These are phyloP conservation scores for Aplocera efformata DNA, from an alignment of 2,888 invertebrate genomes.

Conservation along the genomic window DNA sequence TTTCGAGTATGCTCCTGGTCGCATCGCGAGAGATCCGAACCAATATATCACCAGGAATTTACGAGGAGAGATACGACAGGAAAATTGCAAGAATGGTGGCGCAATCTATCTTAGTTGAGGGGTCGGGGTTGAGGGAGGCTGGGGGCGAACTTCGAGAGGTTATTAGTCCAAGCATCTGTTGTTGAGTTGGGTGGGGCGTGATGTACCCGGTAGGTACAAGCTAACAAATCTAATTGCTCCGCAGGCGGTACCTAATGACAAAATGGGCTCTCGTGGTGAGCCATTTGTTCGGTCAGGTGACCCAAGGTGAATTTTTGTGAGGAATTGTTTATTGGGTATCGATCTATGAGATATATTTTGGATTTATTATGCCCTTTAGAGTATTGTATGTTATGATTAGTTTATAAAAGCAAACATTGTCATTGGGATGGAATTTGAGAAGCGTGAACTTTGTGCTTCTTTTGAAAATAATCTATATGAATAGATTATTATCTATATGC, in stretches of 20 bases:
- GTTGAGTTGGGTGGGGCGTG: constrained; percentile 76
- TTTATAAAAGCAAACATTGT: too few species aligned
- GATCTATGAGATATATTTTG: constrained; percentile 1
- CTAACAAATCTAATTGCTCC: constrained; percentile 81
- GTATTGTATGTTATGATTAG: too few species aligned
- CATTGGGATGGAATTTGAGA: too few species aligned
- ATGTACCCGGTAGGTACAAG: constrained; percentile 78
- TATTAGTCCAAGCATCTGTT: constrained; percentile 82
- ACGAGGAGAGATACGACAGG: constrained; percentile 95
- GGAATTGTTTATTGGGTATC: not conserved
- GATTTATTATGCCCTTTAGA: too few species aligned
- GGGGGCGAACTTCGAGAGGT: constrained; percentile 80
- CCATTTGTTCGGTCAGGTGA: constrained; percentile 72
- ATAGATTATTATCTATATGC: too few species aligned
- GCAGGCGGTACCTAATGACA: constrained; percentile 77
- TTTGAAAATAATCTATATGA: too few species aligned
- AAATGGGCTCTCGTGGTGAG: constrained; percentile 63
- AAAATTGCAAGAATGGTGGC: constrained; percentile 96
- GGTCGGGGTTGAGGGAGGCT: constrained; percentile 62
- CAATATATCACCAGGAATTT: constrained; percentile 92
- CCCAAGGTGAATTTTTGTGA: constrained; percentile 28
- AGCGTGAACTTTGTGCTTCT: too few species aligned
- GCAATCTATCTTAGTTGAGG: constrained; percentile 93
- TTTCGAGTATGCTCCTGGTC: constrained; percentile 81
- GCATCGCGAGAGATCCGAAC: constrained; percentile 80